Conservation (phyloP, 2,888 invertebrate genomes). For the Dichetophora obliterata region DNA sequence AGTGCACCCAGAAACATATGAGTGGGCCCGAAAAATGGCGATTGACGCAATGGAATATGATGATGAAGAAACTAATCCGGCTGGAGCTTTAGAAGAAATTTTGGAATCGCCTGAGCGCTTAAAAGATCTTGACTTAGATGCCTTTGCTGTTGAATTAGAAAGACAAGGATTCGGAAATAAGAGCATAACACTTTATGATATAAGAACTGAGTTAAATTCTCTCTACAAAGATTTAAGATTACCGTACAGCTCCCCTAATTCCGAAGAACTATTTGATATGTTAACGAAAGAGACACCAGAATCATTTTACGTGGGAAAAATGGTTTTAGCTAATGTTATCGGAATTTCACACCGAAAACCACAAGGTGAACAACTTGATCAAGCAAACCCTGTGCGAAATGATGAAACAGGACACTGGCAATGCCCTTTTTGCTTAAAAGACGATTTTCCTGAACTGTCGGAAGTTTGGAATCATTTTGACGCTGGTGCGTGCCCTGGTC, state of each 20-base stretch:
- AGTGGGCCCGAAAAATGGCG: conserved; percentile 99
- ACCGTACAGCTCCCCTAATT: conserved; percentile 81
- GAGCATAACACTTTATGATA: conserved; percentile 96
- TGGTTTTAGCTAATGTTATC: conserved; percentile 84
- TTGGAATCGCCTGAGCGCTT: conserved; percentile 93
- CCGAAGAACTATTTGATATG: conserved; percentile 93
- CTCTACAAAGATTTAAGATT: conserved; percentile 92
- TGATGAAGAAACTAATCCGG: conserved; percentile 96
- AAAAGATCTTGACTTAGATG: conserved; percentile 97
- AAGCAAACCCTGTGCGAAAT: conserved; percentile 94
- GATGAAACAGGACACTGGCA: conserved; percentile 97
- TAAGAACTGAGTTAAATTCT: conserved; percentile 93
- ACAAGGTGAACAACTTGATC: conserved; percentile 92
- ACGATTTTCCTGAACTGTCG: conserved; percentile 94
- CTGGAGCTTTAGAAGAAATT: conserved; percentile 97
- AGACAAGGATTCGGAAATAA: conserved; percentile 91
- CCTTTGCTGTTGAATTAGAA: conserved; percentile 97
- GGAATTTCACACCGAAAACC: conserved; percentile 91
- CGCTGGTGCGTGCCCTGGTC: conserved; percentile 94
- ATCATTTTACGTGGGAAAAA: conserved; percentile 89
- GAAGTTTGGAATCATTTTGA: conserved; percentile 99
- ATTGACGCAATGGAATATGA: conserved; percentile 99
- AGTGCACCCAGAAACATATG: conserved; percentile 99
- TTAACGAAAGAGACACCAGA: conserved; percentile 96
- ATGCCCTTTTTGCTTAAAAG: conserved; percentile 96